Percentiles rank a stretch among this genome's conserved stretches.
Conservation (phyloP, 2,888 invertebrate species). For the Drosophila suboccidentalis region DNA sequence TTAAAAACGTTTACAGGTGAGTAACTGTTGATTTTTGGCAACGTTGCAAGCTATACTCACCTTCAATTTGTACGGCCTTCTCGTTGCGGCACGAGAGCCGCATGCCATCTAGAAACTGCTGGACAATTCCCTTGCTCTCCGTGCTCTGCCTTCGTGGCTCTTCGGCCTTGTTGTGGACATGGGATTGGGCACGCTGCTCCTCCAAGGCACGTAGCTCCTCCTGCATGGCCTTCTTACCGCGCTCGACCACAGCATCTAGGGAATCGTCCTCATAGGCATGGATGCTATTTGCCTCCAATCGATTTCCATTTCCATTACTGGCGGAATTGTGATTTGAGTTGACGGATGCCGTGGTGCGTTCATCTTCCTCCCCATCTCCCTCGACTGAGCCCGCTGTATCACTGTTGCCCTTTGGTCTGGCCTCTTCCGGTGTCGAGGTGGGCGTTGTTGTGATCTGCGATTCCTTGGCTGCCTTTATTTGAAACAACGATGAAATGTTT, state of each 20-base stretch:
- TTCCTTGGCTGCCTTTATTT: slow-evolving; percentile 75
- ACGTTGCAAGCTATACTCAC: background rate
- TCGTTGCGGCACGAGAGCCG: slow-evolving; percentile 82
- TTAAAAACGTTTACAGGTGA: slow-evolving; percentile 48
- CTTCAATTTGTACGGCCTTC: slow-evolving; percentile 75
- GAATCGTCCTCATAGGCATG: slow-evolving; percentile 69
- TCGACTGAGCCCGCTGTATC: slow-evolving; percentile 55
- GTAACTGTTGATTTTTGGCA: background rate
- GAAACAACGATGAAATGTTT: slow-evolving; percentile 77
- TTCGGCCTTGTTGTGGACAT: slow-evolving; percentile 28
- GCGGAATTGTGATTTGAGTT: slow-evolving; percentile 82
- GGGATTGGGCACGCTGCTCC: slow-evolving; percentile 44
- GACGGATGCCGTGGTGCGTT: slow-evolving; percentile 84
- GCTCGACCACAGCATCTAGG: slow-evolving; percentile 74
- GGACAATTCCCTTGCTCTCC: slow-evolving; percentile 77
- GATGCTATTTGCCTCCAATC: slow-evolving; percentile 59
- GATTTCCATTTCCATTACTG: slow-evolving; percentile 67
- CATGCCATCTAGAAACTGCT: slow-evolving; percentile 80
- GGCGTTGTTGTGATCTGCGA: slow-evolving; percentile 40
- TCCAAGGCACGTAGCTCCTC: slow-evolving; percentile 73
- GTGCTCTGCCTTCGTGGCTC: slow-evolving; percentile 40
- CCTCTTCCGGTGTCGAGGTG: slow-evolving; percentile 57
- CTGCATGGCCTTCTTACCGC: slow-evolving; percentile 72
- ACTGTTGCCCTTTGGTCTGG: slow-evolving; percentile 54
- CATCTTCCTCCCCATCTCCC: slow-evolving; percentile 82